phyloP scores from a whole-genome alignment of 92 coral and sea anemone species.

The Meandrina meandrites region DNA sequence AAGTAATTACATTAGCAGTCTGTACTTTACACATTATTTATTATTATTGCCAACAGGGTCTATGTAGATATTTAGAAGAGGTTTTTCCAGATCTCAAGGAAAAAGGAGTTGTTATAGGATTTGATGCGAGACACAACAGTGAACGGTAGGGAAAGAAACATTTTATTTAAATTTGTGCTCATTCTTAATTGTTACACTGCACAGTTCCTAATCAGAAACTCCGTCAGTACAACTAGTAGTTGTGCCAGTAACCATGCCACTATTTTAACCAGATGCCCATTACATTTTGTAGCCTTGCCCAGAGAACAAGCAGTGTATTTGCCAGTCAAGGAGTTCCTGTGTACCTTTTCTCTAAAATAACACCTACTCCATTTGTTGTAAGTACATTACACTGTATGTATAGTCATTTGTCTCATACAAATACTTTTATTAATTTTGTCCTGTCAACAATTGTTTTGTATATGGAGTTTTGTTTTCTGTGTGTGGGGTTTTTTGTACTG shows the following conservation, averaged over 20 bases:
- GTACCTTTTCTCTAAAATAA: slow-evolving; percentile 77
- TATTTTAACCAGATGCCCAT: not conserved
- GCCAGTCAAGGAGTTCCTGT: slow-evolving; percentile 89
- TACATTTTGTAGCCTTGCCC: slow-evolving; percentile 76
- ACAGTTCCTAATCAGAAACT: not conserved
- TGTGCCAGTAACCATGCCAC: not conserved
- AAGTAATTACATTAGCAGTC: too few species aligned
- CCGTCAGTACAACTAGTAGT: not conserved
- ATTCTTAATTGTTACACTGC: not conserved
- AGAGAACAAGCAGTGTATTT: slow-evolving; percentile 86
- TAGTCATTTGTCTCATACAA: too few species aligned
- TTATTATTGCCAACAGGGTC: slow-evolving; percentile 62
- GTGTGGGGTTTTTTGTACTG: too few species aligned
- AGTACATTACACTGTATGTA: slow-evolving; percentile 9
- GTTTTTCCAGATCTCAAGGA: slow-evolving; percentile 72
- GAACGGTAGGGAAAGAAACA: slow-evolving; percentile 57
- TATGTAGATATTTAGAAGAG: slow-evolving; percentile 82
- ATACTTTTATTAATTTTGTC: too few species aligned
- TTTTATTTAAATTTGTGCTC: not conserved
- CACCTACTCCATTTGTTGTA: slow-evolving; percentile 99
- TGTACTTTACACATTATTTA: too few species aligned
- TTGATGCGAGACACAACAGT: slow-evolving; percentile 97
- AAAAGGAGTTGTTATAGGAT: slow-evolving; percentile 90
- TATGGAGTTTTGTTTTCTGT: too few species aligned
- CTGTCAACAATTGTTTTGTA: too few species aligned